Evolutionary conservation across 2,113 vertebrate genomes (phyloP).

Genomic region (Gracilinanus agilis): DNA sequence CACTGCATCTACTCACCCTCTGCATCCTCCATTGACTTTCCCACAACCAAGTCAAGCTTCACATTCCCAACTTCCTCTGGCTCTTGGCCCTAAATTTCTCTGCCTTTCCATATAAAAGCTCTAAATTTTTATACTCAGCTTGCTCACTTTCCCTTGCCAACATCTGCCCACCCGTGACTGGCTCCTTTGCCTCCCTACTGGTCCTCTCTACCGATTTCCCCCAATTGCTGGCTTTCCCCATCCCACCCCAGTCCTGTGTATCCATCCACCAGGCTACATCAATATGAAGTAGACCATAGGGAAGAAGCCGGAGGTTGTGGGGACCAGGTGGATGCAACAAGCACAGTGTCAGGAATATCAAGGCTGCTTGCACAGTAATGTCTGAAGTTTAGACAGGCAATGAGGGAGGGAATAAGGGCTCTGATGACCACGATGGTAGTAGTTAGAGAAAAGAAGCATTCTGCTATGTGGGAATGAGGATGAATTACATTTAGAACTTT

Average conservation of each 20-base stretch:
- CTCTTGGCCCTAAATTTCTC: too few relatives aligned
- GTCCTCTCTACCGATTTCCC: not conserved
- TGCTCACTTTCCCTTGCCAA: not conserved
- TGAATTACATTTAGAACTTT: too few relatives aligned
- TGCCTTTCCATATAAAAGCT: not conserved
- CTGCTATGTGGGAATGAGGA: too few relatives aligned
- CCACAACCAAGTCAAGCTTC: not conserved
- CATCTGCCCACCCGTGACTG: not conserved
- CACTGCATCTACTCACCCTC: not conserved
- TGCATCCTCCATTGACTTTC: not conserved
- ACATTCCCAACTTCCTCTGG: not conserved
- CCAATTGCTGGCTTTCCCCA: not conserved
- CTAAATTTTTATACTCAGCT: constrained; percentile 1
- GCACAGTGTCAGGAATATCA: not conserved
- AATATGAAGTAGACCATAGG: too few relatives aligned
- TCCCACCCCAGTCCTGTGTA: too few relatives aligned
- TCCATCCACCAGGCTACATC: too few relatives aligned
- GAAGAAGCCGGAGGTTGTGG: too few relatives aligned
- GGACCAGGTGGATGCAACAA: too few relatives aligned
- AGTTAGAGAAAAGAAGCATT: too few relatives aligned
- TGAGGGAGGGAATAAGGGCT: not conserved
- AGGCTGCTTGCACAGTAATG: not conserved
- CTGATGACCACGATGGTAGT: too few relatives aligned
- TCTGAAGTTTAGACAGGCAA: not conserved
- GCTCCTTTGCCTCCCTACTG: not conserved